A percentile compares a stretch with the other conserved stretches of the same genome.
These are phyloP conservation scores for Xenentodon cancila DNA, from an alignment of 2,797 vertebrate species.

Conservation along the genomic window DNA sequence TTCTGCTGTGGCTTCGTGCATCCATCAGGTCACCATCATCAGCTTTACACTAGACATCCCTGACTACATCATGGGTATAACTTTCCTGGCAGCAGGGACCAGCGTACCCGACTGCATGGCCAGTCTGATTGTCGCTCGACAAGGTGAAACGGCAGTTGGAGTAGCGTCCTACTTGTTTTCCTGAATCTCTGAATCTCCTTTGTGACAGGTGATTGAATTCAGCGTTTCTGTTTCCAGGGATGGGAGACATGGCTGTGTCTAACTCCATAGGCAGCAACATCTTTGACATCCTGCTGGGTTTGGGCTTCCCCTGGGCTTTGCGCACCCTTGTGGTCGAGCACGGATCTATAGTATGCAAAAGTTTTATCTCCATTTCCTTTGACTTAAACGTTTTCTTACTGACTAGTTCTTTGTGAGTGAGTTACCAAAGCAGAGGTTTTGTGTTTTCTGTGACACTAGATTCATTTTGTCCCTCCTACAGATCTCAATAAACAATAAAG, in stretches of 20 bases:
- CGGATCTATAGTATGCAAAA: constrained; percentile 76
- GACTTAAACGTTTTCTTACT: not conserved
- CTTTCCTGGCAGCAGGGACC: constrained; percentile 86
- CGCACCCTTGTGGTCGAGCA: constrained; percentile 83
- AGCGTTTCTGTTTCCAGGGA: constrained; percentile 63
- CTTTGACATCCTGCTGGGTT: constrained; percentile 85
- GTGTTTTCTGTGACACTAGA: too few species aligned
- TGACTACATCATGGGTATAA: constrained; percentile 88
- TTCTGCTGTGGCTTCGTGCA: not conserved
- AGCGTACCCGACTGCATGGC: constrained; percentile 89
- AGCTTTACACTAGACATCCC: constrained; percentile 85
- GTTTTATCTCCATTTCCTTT: not conserved
- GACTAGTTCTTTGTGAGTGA: not conserved
- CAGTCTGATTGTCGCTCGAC: constrained; percentile 85
- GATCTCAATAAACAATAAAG: constrained; percentile 86
- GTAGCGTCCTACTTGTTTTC: not conserved
- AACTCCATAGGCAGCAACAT: constrained; percentile 88
- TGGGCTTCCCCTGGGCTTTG: constrained; percentile 85
- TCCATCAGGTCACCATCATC: constrained; percentile 83
- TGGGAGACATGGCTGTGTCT: constrained; percentile 88
- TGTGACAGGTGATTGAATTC: not conserved
- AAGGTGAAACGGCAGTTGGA: constrained; percentile 71
- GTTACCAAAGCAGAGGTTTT: not conserved
- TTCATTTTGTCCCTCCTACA: constrained; percentile 35
- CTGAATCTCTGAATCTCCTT: not conserved